Conservation (phyloP, 2,888 invertebrate species). For the Antheraea yamamai region DNA sequence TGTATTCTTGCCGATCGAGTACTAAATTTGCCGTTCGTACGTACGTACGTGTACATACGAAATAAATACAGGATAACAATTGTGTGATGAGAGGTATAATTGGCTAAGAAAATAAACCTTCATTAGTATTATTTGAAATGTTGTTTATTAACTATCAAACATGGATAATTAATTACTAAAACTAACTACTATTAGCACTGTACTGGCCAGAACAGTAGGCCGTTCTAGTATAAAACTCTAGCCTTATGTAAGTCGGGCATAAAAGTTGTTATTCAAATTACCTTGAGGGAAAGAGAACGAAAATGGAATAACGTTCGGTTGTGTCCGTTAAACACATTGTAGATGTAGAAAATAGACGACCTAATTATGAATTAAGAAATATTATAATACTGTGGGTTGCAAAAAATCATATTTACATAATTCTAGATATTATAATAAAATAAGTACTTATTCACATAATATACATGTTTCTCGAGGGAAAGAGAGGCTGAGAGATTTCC, state of each 20-base stretch:
- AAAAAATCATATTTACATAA: neutral
- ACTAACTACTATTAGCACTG: neutral
- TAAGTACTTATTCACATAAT: neutral
- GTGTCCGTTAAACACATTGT: slow-evolving; percentile 30
- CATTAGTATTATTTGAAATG: neutral
- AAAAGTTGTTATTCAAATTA: slow-evolving; percentile 30
- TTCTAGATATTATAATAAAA: slow-evolving; percentile 10
- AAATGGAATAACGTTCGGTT: slow-evolving; percentile 28
- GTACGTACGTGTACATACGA: neutral
- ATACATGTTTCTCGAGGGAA: slow-evolving; percentile 17
- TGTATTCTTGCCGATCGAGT: neutral
- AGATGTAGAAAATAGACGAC: slow-evolving; percentile 24
- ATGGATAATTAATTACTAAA: neutral
- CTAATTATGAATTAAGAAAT: slow-evolving; percentile 18
- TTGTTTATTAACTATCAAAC: neutral
- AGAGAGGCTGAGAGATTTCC: slow-evolving; percentile 48
- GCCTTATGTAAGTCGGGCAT: slow-evolving; percentile 25
- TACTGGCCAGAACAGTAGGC: neutral
- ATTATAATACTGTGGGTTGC: neutral
- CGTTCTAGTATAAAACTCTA: neutral
- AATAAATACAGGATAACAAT: neutral
- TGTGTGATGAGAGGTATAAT: neutral
- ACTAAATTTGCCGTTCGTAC: neutral
- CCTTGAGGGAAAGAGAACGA: slow-evolving; percentile 48
- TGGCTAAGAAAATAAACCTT: neutral